phyloP scores from a whole-genome alignment of 1,140 invertebrate genomes.

The Drosophila sturtevanti region DNA sequence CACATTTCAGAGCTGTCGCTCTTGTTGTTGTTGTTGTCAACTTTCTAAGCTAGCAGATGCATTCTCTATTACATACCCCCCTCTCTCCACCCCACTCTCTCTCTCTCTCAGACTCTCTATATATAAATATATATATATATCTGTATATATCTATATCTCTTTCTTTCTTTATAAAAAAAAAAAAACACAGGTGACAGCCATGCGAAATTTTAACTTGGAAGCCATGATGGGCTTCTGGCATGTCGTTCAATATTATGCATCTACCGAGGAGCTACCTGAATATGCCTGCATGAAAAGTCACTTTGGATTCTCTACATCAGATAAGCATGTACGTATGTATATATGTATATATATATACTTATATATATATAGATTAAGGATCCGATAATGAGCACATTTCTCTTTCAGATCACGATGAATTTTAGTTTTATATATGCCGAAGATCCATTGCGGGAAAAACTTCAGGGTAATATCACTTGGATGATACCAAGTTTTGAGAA shows the following conservation, averaged over 20 bases:
- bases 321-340: conserved; percentile 65
- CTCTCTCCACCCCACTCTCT: not conserved
- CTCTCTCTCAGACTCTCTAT: not conserved
- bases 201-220: conserved; percentile 84
- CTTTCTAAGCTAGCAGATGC: conserved; percentile 12
- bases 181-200: conserved; percentile 82
- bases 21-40: conserved; percentile 4
- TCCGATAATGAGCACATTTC: not conserved
- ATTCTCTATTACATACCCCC: not conserved
- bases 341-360: no score
- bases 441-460: conserved; percentile 90
- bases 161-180: no score
- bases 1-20: not conserved
- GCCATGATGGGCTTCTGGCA: conserved; percentile 90
- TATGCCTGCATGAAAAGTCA: conserved; percentile 93
- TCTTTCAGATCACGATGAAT: conserved; percentile 89
- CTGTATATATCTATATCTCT: no score
- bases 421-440: conserved; percentile 93
- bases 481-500: conserved; percentile 87
- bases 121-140: no score
- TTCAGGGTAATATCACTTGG: conserved; percentile 94
- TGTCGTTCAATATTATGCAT: conserved; percentile 93
- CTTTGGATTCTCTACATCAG: conserved; percentile 84
- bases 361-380: not conserved
- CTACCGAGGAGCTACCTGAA: conserved; percentile 90